Percentiles rank a stretch among this genome's conserved stretches.
Conservation (phyloP, 2,888 invertebrate species). For the Drosophila nigricruria region DNA sequence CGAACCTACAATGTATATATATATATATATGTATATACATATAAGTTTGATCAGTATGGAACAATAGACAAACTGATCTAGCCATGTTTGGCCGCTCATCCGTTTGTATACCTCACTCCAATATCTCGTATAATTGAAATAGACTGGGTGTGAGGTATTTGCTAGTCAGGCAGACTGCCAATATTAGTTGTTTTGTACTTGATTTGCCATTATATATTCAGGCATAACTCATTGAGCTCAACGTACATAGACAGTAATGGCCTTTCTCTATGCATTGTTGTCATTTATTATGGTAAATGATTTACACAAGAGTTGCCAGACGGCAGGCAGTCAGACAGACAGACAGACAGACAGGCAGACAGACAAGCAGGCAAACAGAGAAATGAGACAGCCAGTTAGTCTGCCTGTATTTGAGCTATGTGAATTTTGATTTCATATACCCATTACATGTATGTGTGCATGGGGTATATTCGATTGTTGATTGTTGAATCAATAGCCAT, state of each 20-base stretch:
- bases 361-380: conserved; percentile 4
- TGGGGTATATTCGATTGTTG: not conserved
- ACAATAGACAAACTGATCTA: too few species aligned
- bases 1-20: not conserved
- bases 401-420: conserved; percentile 17
- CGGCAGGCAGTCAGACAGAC: not conserved
- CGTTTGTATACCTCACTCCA: not conserved
- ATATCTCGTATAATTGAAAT: not conserved
- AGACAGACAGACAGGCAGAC: not conserved
- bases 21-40: too few species aligned
- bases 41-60: not conserved
- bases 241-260: conserved; percentile 9
- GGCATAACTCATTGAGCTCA: not conserved
- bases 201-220: conserved; percentile 7
- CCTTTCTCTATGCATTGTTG: conserved; percentile 11
- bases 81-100: not conserved
- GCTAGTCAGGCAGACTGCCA: not conserved
- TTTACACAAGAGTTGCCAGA: conserved; percentile 20
- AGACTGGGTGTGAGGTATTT: not conserved
- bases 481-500: not conserved
- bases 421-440: conserved; percentile 6
- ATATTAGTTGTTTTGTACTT: not conserved
- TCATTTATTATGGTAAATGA: conserved; percentile 29
- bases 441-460: not conserved
- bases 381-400: not conserved